phyloP scores from a whole-genome alignment of 2,888 invertebrate genomes.

The Polyommatus icarus region DNA sequence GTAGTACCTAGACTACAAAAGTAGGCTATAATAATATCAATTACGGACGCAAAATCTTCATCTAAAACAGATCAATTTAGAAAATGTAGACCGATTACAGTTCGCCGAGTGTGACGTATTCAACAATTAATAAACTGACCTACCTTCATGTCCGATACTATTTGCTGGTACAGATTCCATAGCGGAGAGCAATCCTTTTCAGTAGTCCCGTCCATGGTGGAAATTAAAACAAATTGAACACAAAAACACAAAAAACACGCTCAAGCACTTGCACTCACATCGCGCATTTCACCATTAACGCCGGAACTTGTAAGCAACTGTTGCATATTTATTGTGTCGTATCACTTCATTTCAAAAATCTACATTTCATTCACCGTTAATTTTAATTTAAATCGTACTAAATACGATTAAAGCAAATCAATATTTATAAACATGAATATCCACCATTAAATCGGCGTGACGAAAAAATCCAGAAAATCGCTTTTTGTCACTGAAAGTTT shows the following conservation, averaged over 20 bases:
- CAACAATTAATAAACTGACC: constrained; percentile 54
- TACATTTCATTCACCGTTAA: constrained; percentile 67
- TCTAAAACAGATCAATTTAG: constrained; percentile 56
- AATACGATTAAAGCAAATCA: constrained; percentile 70
- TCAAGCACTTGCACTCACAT: constrained; percentile 59
- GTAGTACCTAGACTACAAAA: background rate
- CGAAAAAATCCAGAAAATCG: constrained; percentile 49
- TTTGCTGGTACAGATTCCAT: constrained; percentile 96
- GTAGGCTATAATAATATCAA: constrained; percentile 37
- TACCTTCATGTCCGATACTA: constrained; percentile 98
- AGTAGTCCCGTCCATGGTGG: constrained; percentile 85
- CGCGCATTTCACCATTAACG: constrained; percentile 50
- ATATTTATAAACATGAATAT: constrained; percentile 78
- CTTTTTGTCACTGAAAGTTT: constrained; percentile 33
- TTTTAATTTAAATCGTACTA: constrained; percentile 54
- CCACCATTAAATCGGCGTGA: constrained; percentile 55
- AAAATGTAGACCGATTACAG: constrained; percentile 51
- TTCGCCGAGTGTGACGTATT: constrained; percentile 42
- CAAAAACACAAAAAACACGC: constrained; percentile 56
- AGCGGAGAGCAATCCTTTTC: constrained; percentile 94
- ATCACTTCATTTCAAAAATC: constrained; percentile 51
- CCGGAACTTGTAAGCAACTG: constrained; percentile 60
- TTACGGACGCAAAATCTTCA: constrained; percentile 47
- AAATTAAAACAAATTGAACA: constrained; percentile 58
- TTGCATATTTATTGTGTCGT: constrained; percentile 61